These are phyloP conservation scores for Caenorhabditis doughertyi DNA, from an alignment of 2,888 invertebrate genomes.

Conservation along the genomic window DNA sequence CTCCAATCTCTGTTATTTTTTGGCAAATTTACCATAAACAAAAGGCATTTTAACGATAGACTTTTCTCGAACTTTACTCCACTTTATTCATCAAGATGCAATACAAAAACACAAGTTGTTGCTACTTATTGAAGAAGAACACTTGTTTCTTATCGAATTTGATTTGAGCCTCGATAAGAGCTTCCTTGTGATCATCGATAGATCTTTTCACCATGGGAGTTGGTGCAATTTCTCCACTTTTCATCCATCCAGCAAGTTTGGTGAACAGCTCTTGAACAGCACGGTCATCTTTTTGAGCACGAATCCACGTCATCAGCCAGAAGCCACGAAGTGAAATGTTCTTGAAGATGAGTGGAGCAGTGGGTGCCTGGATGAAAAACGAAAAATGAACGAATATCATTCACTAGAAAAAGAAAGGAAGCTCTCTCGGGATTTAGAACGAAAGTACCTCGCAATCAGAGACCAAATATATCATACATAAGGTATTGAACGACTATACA, in stretches of 20 bases:
- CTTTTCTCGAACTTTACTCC: too few species aligned
- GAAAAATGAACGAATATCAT: too few species aligned
- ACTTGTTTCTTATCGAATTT: slow-evolving; percentile 84
- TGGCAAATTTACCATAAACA: too few species aligned
- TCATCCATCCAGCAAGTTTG: slow-evolving; percentile 88
- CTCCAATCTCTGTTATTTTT: too few species aligned
- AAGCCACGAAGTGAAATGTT: slow-evolving; percentile 90
- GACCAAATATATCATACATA: too few species aligned
- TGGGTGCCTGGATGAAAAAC: slow-evolving; percentile 85
- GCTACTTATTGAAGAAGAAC: slow-evolving; percentile 74
- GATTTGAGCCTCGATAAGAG: slow-evolving; percentile 88
- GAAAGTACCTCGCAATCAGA: too few species aligned
- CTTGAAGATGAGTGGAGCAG: slow-evolving; percentile 90
- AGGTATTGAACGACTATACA: too few species aligned
- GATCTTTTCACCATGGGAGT: slow-evolving; percentile 87
- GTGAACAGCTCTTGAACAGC: slow-evolving; percentile 87
- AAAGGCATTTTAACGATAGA: too few species aligned
- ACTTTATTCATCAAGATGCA: too few species aligned
- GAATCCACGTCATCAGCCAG: slow-evolving; percentile 92
- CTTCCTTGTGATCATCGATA: slow-evolving; percentile 88
- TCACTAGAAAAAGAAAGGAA: too few species aligned
- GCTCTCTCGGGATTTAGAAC: too few species aligned
- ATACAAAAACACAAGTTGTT: neutral
- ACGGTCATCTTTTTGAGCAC: slow-evolving; percentile 78
- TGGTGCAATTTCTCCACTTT: slow-evolving; percentile 87